These are phyloP conservation scores for Pyrocephalus nanus DNA, from an alignment of 2,797 vertebrate species.

Conservation along the genomic window DNA sequence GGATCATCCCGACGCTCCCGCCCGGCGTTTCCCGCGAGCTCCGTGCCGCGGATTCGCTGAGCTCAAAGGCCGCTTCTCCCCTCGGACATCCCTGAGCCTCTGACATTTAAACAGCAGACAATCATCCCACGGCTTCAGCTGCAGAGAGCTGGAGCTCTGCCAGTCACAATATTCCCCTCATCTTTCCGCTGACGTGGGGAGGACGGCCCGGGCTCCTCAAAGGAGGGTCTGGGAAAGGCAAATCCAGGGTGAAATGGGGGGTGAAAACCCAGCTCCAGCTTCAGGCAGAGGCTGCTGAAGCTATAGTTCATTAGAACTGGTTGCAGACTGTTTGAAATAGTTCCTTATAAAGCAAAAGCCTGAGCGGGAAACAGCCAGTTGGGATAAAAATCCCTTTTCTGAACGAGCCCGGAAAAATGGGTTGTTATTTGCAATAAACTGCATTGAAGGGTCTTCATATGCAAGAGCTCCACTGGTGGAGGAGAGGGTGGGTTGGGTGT, in stretches of 20 bases:
- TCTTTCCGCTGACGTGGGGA: constrained; percentile 22
- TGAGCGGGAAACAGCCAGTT: not conserved
- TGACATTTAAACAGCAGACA: constrained; percentile 66
- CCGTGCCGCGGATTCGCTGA: not conserved
- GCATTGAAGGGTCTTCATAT: not conserved
- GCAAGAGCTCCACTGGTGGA: not conserved
- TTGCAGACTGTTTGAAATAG: not conserved
- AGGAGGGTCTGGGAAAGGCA: not conserved
- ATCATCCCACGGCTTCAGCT: constrained; percentile 35
- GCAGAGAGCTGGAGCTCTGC: not conserved
- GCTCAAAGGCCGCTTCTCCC: not conserved
- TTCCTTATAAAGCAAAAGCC: not conserved
- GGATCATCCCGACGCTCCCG: not conserved
- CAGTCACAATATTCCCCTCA: constrained; percentile 52
- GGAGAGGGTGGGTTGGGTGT: no score
- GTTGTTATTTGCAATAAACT: not conserved
- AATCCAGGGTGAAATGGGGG: not conserved
- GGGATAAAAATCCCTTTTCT: not conserved
- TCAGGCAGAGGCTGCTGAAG: not conserved
- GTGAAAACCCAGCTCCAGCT: not conserved
- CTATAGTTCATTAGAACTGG: not conserved
- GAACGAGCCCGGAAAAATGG: not conserved
- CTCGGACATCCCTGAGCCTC: constrained; percentile 24
- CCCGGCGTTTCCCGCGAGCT: accelerated
- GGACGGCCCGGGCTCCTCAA: not conserved